These are phyloP conservation scores for Cyprinus carpio DNA, from an alignment of 2,113 vertebrate genomes.

Conservation along the genomic window DNA sequence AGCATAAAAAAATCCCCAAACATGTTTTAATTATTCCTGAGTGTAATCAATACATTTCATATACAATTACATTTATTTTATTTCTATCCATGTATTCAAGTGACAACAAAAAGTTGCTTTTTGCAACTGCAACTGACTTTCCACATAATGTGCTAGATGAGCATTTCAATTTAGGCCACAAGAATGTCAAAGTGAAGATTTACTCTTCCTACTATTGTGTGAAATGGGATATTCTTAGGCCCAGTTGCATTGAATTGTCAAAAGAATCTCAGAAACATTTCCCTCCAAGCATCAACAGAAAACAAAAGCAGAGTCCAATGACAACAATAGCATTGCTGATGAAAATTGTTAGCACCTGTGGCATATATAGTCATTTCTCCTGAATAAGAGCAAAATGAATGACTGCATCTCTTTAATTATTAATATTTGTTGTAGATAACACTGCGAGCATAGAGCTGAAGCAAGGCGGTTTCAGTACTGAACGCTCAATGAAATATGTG, in stretches of 20 bases:
- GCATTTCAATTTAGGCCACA: neutral
- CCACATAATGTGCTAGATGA: neutral
- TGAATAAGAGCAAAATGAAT: neutral
- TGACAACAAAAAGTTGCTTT: neutral
- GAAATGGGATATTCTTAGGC: slow-evolving; percentile 43
- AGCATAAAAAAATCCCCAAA: neutral
- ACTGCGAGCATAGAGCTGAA: slow-evolving; percentile 83
- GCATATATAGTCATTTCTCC: neutral
- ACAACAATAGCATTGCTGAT: slow-evolving; percentile 29
- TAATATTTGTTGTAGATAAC: slow-evolving; percentile 77
- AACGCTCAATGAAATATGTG: slow-evolving; percentile 78
- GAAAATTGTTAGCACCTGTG: slow-evolving; percentile 19
- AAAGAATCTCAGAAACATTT: neutral
- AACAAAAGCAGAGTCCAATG: slow-evolving; percentile 5
- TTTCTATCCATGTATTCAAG: neutral
- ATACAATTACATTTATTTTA: neutral
- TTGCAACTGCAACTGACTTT: neutral
- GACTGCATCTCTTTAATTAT: slow-evolving; percentile 22
- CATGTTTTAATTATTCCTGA: neutral
- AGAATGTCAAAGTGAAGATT: slow-evolving; percentile 5
- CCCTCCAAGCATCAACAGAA: slow-evolving; percentile 18
- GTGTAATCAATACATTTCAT: neutral
- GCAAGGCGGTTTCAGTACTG: slow-evolving; percentile 83
- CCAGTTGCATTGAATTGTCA: slow-evolving; percentile 23
- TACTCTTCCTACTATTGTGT: slow-evolving; percentile 48